These are phyloP conservation scores for Pseudochirops corinnae DNA, from an alignment of 2,797 vertebrate genomes.

Conservation along the genomic window DNA sequence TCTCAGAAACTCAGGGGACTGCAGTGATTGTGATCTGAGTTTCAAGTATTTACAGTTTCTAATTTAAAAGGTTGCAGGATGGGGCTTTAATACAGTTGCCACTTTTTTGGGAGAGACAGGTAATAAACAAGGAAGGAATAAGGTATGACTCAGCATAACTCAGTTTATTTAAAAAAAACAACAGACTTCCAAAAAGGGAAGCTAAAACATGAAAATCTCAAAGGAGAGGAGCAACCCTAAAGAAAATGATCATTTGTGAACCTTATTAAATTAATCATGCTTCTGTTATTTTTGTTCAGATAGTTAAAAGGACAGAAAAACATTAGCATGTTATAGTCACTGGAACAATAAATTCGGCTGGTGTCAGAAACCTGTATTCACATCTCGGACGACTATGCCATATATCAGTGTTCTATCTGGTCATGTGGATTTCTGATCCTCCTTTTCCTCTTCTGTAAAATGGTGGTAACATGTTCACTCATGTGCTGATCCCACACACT, in stretches of 20 bases:
- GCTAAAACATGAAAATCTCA: neutral
- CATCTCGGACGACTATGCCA: neutral
- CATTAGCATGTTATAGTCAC: neutral
- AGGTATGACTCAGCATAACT: neutral
- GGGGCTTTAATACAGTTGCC: neutral
- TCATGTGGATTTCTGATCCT: neutral
- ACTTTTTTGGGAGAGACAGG: neutral
- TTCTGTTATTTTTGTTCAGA: neutral
- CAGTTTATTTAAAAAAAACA: neutral
- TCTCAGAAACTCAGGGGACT: slow-evolving; percentile 53
- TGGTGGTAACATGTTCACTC: neutral
- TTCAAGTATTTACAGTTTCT: slow-evolving; percentile 56
- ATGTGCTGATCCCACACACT: neutral
- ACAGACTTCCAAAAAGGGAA: neutral
- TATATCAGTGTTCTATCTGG: neutral
- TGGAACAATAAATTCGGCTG: neutral
- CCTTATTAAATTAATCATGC: neutral
- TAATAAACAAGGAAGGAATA: neutral
- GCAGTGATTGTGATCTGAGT: slow-evolving; percentile 34
- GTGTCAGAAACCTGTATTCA: neutral
- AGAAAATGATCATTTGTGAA: neutral
- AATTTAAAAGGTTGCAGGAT: neutral
- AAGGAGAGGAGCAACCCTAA: neutral
- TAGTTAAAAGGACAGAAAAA: neutral
- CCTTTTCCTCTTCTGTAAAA: neutral